Evolutionary conservation across 92 coral and sea anemone genomes (phyloP).

Genomic region (Umimayanthus kanabou): DNA sequence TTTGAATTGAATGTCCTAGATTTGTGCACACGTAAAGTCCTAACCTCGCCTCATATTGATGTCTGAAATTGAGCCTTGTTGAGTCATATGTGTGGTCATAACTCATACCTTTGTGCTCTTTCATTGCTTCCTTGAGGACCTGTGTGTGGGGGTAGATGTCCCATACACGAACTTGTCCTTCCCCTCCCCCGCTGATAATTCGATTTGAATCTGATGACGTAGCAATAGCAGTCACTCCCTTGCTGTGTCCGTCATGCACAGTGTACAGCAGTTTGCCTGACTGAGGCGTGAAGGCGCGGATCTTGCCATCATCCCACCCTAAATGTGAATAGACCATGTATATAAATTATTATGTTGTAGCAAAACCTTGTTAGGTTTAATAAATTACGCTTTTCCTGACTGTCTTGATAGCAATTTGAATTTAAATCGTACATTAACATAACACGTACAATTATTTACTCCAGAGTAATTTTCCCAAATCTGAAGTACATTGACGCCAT

Average conservation of each 20-base stretch:
- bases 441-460: no score
- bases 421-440: no score
- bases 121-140: slow-evolving; percentile 69
- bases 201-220: slow-evolving; percentile 58
- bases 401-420: no score
- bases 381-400: not conserved
- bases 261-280: slow-evolving; percentile 68
- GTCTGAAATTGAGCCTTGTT: not conserved
- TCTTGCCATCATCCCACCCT: slow-evolving; percentile 98
- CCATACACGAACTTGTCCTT: slow-evolving; percentile 99
- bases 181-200: slow-evolving; percentile 99
- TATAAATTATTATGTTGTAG: not conserved
- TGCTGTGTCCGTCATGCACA: slow-evolving; percentile 87
- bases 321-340: not conserved
- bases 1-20: no score
- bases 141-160: slow-evolving; percentile 30
- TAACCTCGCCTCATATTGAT: not conserved
- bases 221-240: slow-evolving; percentile 93
- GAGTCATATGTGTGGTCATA: no score
- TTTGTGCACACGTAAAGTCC: no score
- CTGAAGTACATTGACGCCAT: no score
- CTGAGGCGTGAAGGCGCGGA: slow-evolving; percentile 89
- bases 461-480: no score
- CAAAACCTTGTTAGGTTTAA: no score
- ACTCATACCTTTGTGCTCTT: slow-evolving; percentile 91